A percentile compares a stretch with the other conserved stretches of the same genome.
phyloP scores from a whole-genome alignment of 1,140 invertebrate genomes.

The Halyomorpha halys region DNA sequence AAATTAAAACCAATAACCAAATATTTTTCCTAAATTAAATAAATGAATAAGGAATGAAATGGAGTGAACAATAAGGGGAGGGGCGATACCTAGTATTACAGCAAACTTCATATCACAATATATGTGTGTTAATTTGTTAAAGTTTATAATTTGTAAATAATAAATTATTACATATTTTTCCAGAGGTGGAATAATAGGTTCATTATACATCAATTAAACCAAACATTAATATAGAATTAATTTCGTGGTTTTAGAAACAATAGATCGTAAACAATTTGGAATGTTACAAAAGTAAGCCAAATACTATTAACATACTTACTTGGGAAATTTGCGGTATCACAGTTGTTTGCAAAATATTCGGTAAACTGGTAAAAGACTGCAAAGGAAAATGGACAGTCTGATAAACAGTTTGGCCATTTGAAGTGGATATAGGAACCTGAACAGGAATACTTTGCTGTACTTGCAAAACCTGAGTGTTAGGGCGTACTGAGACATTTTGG shows the following conservation, averaged over 20 bases:
- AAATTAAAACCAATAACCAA: too few relatives aligned
- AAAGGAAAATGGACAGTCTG: constrained; percentile 87
- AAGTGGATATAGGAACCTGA: constrained; percentile 80
- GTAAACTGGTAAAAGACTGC: constrained; percentile 53
- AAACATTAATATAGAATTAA: neutral
- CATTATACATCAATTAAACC: neutral
- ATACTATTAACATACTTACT: constrained; percentile 33
- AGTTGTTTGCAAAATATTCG: constrained; percentile 37
- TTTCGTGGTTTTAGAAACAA: neutral
- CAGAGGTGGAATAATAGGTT: too few relatives aligned
- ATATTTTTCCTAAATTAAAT: too few relatives aligned
- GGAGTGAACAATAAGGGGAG: too few relatives aligned
- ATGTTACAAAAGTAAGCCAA: neutral
- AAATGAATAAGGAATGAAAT: too few relatives aligned
- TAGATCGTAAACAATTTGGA: neutral
- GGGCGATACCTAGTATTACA: too few relatives aligned
- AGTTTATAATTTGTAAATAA: too few relatives aligned
- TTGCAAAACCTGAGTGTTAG: constrained; percentile 55
- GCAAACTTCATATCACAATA: too few relatives aligned
- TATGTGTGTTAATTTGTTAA: too few relatives aligned
- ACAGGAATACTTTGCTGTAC: constrained; percentile 78
- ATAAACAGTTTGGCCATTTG: constrained; percentile 83
- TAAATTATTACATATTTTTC: too few relatives aligned
- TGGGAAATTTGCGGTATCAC: constrained; percentile 50
- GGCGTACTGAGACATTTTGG: constrained; percentile 65